phyloP scores from a whole-genome alignment of 2,797 vertebrate species.

The Pygocentrus nattereri region DNA sequence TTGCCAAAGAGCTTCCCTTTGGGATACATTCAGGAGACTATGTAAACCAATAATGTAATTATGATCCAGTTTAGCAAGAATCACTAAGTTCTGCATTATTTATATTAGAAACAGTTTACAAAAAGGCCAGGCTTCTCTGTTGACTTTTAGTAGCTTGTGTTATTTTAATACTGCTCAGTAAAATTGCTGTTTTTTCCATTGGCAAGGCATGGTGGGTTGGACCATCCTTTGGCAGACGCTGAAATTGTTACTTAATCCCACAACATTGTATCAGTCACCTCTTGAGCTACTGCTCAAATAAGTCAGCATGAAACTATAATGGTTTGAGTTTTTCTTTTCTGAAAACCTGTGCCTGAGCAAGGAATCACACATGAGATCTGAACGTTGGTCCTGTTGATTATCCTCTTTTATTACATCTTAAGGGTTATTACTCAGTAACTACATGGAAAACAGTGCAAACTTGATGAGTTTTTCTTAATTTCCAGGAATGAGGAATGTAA shows the following conservation, averaged over 20 bases:
- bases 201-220: constrained; percentile 30
- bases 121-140: constrained; percentile 52
- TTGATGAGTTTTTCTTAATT: too few relatives aligned
- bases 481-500: too few relatives aligned
- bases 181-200: constrained; percentile 43
- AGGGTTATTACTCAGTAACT: too few relatives aligned
- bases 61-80: constrained; percentile 72
- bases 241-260: constrained; percentile 13
- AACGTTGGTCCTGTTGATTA: constrained; percentile 29
- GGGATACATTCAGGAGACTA: constrained; percentile 77
- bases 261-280: constrained; percentile 23
- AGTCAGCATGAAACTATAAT: constrained; percentile 47
- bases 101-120: constrained; percentile 63
- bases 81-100: constrained; percentile 69
- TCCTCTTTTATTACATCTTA: constrained; percentile 6
- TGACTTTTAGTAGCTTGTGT: constrained; percentile 58
- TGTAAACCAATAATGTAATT: constrained; percentile 82
- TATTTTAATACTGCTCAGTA: constrained; percentile 49
- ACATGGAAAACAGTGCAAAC: too few relatives aligned
- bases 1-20: constrained; percentile 78
- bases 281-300: constrained; percentile 24
- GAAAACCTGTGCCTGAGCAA: constrained; percentile 22
- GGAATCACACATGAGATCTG: constrained; percentile 25
- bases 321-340: constrained; percentile 36
- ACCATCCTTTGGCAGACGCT: constrained; percentile 44